Evolutionary conservation across 2,113 vertebrate species (phyloP).

Genomic region (Zeus faber): DNA sequence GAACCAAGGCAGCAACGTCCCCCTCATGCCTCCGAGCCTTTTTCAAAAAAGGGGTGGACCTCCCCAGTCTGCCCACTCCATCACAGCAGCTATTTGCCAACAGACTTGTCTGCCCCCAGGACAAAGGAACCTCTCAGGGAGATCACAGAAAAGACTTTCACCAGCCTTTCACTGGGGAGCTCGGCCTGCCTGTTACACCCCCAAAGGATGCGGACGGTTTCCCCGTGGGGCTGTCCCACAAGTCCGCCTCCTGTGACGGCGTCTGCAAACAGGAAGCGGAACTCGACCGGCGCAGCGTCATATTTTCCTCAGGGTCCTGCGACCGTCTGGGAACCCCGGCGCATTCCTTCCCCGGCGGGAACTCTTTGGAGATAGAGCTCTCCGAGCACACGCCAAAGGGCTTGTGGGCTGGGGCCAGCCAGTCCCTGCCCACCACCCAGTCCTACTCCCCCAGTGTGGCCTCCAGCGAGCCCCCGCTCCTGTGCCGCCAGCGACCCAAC

Average conservation of each 20-base stretch:
- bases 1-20: slow-evolving; percentile 79
- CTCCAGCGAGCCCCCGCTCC: slow-evolving; percentile 76
- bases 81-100: slow-evolving; percentile 91
- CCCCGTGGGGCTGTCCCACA: slow-evolving; percentile 84
- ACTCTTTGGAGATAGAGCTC: slow-evolving; percentile 93
- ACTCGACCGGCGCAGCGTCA: slow-evolving; percentile 94
- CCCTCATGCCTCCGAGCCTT: slow-evolving; percentile 88
- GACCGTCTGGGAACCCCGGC: slow-evolving; percentile 87
- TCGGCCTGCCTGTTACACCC: slow-evolving; percentile 82
- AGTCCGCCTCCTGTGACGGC: slow-evolving; percentile 84
- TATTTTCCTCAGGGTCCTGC: slow-evolving; percentile 93
- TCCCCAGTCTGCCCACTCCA: slow-evolving; percentile 80
- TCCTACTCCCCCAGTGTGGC: slow-evolving; percentile 80
- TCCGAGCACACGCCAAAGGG: slow-evolving; percentile 90
- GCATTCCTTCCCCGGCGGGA: slow-evolving; percentile 90
- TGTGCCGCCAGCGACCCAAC: slow-evolving; percentile 89
- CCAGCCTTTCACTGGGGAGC: slow-evolving; percentile 85
- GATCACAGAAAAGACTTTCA: slow-evolving; percentile 95
- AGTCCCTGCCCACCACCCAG: slow-evolving; percentile 92
- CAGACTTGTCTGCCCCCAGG: slow-evolving; percentile 87
- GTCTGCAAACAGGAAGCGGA: slow-evolving; percentile 94
- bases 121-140: slow-evolving; percentile 97
- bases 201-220: slow-evolving; percentile 86
- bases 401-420: slow-evolving; percentile 88
- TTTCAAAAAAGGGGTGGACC: slow-evolving; percentile 84